These are phyloP conservation scores for Cathartes aura DNA, from an alignment of 2,113 vertebrate genomes.

Conservation along the genomic window DNA sequence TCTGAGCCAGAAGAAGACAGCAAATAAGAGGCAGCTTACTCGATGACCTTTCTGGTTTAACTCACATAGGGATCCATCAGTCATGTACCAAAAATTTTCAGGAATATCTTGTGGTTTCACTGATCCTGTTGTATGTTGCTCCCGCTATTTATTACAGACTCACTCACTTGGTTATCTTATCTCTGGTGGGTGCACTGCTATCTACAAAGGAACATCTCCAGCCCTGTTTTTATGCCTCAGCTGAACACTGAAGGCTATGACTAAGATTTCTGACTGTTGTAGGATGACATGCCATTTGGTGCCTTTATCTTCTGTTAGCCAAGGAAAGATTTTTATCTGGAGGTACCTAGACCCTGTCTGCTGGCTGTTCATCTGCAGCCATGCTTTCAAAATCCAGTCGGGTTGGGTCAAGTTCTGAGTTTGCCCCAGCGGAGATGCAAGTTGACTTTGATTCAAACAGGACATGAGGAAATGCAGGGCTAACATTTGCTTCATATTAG, in stretches of 20 bases:
- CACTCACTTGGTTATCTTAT: not conserved
- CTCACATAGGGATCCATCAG: not conserved
- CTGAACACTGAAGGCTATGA: not conserved
- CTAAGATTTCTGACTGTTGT: not conserved
- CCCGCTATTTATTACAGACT: not conserved
- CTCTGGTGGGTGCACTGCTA: not conserved
- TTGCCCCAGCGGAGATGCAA: not conserved
- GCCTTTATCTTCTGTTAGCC: not conserved
- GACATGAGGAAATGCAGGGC: not conserved
- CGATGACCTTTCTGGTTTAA: not conserved
- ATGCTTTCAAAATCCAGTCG: not conserved
- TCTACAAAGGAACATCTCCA: not conserved
- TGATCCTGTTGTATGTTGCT: not conserved
- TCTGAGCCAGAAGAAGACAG: not conserved
- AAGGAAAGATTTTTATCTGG: not conserved
- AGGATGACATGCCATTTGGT: not conserved
- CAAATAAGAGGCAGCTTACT: not conserved
- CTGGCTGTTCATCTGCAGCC: not conserved
- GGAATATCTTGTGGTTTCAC: not conserved
- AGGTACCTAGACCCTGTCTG: not conserved
- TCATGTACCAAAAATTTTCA: not conserved
- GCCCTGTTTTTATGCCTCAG: not conserved
- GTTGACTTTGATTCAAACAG: not conserved
- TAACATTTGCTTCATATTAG: constrained; percentile 15
- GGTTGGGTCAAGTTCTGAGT: not conserved